Evolutionary conservation across 2,888 invertebrate species (phyloP).

Genomic region (Ommatoiulus sabulosus): DNA sequence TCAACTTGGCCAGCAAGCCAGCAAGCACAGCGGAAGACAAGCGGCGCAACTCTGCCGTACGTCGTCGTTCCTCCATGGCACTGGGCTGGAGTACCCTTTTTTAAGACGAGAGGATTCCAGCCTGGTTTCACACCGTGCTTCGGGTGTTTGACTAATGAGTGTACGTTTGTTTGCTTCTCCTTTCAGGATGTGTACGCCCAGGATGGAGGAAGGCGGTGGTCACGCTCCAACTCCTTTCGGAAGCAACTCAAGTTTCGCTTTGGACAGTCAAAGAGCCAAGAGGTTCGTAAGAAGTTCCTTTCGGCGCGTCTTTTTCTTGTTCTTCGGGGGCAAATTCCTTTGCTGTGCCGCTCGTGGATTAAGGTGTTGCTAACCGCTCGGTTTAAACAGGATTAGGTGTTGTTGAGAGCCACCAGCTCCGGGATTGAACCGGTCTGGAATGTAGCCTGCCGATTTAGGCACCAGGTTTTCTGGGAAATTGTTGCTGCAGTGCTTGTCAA

Average conservation of each 20-base stretch:
- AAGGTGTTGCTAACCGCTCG: not conserved
- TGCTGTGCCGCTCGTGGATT: not conserved
- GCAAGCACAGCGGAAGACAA: not conserved
- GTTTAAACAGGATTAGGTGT: not conserved
- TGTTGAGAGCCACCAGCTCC: not conserved
- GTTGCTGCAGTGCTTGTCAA: no score
- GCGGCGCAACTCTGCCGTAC: constrained; percentile 10
- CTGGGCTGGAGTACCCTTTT: not conserved
- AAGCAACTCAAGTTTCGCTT: constrained; percentile 55
- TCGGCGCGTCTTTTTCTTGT: not conserved
- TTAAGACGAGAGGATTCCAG: not conserved
- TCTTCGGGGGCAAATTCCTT: not conserved
- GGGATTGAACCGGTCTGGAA: not conserved
- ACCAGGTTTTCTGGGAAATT: no score
- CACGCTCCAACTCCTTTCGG: constrained; percentile 54
- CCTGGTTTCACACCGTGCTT: not conserved
- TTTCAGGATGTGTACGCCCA: constrained; percentile 52
- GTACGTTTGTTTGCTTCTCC: constrained; percentile 8
- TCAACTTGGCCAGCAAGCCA: not conserved
- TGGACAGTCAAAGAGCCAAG: constrained; percentile 51
- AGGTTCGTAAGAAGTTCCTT: not conserved
- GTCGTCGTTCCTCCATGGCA: not conserved
- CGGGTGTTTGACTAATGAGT: constrained; percentile 16
- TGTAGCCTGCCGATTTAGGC: no score
- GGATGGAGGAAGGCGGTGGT: constrained; percentile 46